Base-by-base conservation (phyloP, 2,888 invertebrate species). In the Oligia latruncula region DNA sequence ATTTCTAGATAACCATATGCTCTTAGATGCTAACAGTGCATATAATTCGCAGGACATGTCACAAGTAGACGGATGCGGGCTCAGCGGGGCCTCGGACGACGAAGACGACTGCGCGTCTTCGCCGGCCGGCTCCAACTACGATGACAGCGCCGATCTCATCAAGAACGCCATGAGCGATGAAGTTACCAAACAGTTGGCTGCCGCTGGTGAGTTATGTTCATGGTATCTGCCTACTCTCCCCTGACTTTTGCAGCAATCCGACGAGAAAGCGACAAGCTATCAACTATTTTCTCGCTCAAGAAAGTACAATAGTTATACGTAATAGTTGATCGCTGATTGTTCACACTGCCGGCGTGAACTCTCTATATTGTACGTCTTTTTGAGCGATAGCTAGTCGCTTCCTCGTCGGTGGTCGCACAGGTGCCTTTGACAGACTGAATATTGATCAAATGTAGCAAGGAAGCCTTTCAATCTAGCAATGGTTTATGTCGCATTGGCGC, bases 181-280 rank as follows among this genome's bases (percentile, higher is more conserved):
- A 93, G 99, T 99, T 91, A 99, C 99, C 88, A 99, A 99, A 94
- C 99, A 99, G 94, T 97, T 99, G 90, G 99, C 99, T 77, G 99
- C 99, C 90, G 99, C 99, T 94, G 99, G 99, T 98, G 96, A 95
- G 96, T 90, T n/a, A 52, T 49, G 62, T 81, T 60, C 15, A 15
- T 71, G 66, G 8, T 75, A 35, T 23, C 43, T 29, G 58, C 6
- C 20, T 29, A 46, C 40, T 55, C 11, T 1, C 17, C 23, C 1
- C 11, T 23, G 8, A 23, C 40, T 35, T 73, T 49, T 2, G 17
- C 17, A n/a, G 4, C 46, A 68, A 11, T 46, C 17, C 67, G 67
- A n/a, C 43, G 11, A 15, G 4, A 9, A n/a, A 43, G 23, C 67
- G 43, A 43, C 9, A 43, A 43, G 17, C 15, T 67, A 17, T 43